phyloP scores from a whole-genome alignment of 2,113 vertebrate species.

The Protobothrops mucrosquamatus region DNA sequence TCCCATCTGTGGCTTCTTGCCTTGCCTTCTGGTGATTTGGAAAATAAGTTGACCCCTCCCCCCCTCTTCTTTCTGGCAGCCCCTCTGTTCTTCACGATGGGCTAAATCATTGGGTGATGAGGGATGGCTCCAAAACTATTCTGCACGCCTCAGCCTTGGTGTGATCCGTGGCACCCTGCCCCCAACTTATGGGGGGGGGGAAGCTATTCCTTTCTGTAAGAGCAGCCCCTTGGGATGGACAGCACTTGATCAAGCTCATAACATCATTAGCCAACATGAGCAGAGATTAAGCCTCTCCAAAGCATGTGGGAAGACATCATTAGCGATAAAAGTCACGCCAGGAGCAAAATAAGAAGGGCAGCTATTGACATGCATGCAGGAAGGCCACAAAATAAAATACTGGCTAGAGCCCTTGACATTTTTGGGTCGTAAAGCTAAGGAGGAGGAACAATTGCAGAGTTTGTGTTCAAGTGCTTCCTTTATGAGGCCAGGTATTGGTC shows the following conservation, averaged over 20 bases:
- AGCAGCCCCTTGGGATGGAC: slow-evolving; percentile 65
- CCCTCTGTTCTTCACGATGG: no score
- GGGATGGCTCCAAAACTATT: neutral
- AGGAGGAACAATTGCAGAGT: neutral
- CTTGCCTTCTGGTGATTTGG: no score
- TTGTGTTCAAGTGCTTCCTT: neutral
- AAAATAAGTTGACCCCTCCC: no score
- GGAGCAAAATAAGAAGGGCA: slow-evolving; percentile 71
- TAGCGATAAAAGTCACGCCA: slow-evolving; percentile 93
- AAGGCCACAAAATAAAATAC: neutral
- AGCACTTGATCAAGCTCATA: slow-evolving; percentile 54
- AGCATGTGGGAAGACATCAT: slow-evolving; percentile 90
- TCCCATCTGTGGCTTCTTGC: no score
- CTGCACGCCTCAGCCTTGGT: neutral
- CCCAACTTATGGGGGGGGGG: slow-evolving; percentile 35
- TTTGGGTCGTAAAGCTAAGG: neutral
- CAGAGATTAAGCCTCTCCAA: slow-evolving; percentile 74
- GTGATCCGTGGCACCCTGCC: neutral
- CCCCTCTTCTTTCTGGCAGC: no score
- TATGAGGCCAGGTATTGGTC: neutral
- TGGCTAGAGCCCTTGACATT: fast-evolving
- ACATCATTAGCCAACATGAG: slow-evolving; percentile 70
- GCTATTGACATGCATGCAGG: slow-evolving; percentile 67
- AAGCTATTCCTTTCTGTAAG: slow-evolving; percentile 51
- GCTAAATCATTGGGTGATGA: neutral